These are phyloP conservation scores for Setophaga petechia DNA, from an alignment of 2,113 vertebrate species.

Conservation along the genomic window DNA sequence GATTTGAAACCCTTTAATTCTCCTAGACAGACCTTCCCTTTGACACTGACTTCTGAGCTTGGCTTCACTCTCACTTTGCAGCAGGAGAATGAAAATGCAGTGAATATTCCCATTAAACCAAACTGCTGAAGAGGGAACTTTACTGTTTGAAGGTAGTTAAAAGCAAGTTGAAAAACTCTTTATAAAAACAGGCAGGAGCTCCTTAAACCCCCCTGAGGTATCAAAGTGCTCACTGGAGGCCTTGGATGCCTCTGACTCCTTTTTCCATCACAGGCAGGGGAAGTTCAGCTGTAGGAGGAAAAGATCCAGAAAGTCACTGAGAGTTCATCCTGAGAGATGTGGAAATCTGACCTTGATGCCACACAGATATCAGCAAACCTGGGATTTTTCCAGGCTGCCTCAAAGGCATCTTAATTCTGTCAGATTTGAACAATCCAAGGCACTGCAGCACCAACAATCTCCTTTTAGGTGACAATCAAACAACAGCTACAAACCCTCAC, in stretches of 20 bases:
- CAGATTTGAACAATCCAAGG: neutral
- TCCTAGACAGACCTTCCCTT: neutral
- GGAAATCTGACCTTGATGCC: neutral
- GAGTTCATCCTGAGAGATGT: neutral
- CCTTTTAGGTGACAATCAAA: neutral
- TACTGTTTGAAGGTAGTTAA: slow-evolving; percentile 35
- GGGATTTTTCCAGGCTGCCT: neutral
- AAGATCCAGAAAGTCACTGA: neutral
- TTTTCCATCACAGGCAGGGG: neutral
- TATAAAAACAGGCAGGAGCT: neutral
- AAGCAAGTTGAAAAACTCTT: slow-evolving; percentile 2
- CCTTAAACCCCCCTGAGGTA: neutral
- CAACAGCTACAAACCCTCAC: neutral
- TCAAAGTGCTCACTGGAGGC: neutral
- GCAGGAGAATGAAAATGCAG: slow-evolving; percentile 16
- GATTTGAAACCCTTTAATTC: neutral
- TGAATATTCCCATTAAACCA: slow-evolving; percentile 1
- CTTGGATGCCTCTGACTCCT: neutral
- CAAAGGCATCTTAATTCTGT: neutral
- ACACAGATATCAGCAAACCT: neutral
- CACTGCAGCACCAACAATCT: neutral
- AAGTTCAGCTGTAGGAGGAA: neutral
- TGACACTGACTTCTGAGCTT: neutral
- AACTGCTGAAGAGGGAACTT: slow-evolving; percentile 6
- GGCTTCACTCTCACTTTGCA: neutral